phyloP scores from a whole-genome alignment of 1,140 invertebrate species.

The Paracyclopina nana region DNA sequence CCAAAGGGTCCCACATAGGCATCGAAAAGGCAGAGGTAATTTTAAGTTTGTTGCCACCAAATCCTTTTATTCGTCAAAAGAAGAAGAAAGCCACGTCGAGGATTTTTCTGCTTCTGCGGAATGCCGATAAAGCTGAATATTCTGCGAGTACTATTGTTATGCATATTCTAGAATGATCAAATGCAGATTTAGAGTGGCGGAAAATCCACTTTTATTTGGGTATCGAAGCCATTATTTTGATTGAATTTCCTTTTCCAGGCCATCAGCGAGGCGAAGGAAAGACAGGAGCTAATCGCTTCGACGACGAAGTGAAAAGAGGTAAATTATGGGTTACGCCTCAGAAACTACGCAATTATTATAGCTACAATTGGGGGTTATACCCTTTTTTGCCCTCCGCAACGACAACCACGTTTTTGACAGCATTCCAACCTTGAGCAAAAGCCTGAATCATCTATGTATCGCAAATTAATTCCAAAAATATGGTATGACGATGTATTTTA shows the following conservation, averaged over 20 bases:
- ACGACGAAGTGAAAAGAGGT: slow-evolving; percentile 9
- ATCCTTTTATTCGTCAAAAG: not conserved
- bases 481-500: no score
- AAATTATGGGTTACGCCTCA: not conserved
- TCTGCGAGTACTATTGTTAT: not conserved
- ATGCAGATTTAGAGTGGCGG: no score
- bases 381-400: no score
- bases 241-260: not conserved
- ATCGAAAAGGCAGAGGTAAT: not conserved
- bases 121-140: not conserved
- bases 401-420: no score
- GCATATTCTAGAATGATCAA: no score
- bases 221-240: no score
- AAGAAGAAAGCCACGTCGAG: not conserved
- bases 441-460: no score
- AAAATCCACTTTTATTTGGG: no score
- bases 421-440: no score
- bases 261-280: slow-evolving; percentile 1
- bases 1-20: not conserved
- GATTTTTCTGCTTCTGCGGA: slow-evolving; percentile 1
- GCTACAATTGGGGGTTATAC: no score
- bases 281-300: slow-evolving; percentile 14
- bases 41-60: not conserved
- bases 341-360: no score
- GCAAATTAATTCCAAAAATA: no score